A percentile compares a stretch with the other conserved stretches of the same genome.
These are phyloP conservation scores for Caenorhabditis angaria DNA, from an alignment of 2,888 invertebrate genomes.

Conservation along the genomic window DNA sequence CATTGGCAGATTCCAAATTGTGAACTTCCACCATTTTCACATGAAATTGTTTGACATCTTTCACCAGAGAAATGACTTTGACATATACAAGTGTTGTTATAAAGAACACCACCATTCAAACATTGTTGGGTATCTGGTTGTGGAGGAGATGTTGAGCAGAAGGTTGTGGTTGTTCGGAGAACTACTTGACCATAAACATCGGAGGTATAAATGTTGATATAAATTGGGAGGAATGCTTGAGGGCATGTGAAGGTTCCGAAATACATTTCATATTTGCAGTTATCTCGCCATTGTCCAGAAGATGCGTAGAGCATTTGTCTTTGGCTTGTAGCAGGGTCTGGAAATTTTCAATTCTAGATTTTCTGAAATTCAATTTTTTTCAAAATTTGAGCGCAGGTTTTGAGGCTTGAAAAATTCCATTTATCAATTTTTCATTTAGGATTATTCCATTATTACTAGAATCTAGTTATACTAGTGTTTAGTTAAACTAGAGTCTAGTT, in stretches of 20 bases:
- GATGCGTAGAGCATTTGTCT: conserved; percentile 58
- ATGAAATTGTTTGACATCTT: conserved; percentile 47
- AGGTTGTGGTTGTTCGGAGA: conserved; percentile 48
- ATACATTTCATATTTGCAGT: conserved; percentile 58
- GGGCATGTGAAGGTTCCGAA: conserved; percentile 59
- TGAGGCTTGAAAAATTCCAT: too few relatives aligned
- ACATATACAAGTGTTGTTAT: conserved; percentile 51
- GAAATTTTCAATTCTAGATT: background rate
- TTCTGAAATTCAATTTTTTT: conserved; percentile 1
- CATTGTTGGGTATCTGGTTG: conserved; percentile 47
- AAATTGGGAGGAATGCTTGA: conserved; percentile 40
- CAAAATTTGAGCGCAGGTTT: too few relatives aligned
- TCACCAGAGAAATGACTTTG: conserved; percentile 47
- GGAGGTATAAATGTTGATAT: conserved; percentile 49
- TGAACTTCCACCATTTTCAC: conserved; percentile 48
- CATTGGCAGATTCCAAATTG: conserved; percentile 49
- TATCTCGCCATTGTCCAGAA: conserved; percentile 59
- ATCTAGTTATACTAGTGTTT: too few relatives aligned
- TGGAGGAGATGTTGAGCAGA: conserved; percentile 44
- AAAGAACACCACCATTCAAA: conserved; percentile 55
- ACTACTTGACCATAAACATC: conserved; percentile 50
- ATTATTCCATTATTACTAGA: too few relatives aligned
- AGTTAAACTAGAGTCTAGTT: too few relatives aligned
- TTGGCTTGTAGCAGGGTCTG: conserved; percentile 29
- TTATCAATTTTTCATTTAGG: too few relatives aligned